Percentiles rank a stretch among this genome's conserved stretches.
Evolutionary conservation across 2,888 invertebrate genomes (phyloP).

Genomic region (Lochmaea capreae): DNA sequence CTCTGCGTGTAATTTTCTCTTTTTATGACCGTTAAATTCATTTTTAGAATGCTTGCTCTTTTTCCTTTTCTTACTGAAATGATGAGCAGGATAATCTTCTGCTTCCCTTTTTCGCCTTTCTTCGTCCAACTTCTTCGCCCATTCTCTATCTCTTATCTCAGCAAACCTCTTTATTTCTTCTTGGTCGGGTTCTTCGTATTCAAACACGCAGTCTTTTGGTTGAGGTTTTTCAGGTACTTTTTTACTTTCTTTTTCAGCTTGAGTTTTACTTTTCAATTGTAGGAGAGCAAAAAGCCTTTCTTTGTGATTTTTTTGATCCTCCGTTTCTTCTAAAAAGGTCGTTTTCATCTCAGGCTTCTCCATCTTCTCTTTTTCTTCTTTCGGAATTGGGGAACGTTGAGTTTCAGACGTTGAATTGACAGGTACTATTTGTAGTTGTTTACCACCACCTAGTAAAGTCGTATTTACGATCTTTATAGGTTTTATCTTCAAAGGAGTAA

Average conservation of each 20-base stretch:
- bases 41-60: slow-evolving; percentile 71
- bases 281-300: slow-evolving; percentile 61
- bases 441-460: slow-evolving; percentile 59
- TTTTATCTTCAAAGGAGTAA: slow-evolving; percentile 62
- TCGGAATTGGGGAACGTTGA: slow-evolving; percentile 36
- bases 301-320: slow-evolving; percentile 54
- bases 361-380: slow-evolving; percentile 39
- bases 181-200: slow-evolving; percentile 63
- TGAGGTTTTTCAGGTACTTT: slow-evolving; percentile 52
- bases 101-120: slow-evolving; percentile 50
- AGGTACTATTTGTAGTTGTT: slow-evolving; percentile 62
- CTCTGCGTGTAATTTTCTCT: slow-evolving; percentile 70
- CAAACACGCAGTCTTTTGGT: slow-evolving; percentile 59
- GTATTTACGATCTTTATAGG: slow-evolving; percentile 64
- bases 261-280: slow-evolving; percentile 60
- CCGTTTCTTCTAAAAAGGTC: slow-evolving; percentile 46
- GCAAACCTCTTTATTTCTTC: slow-evolving; percentile 65
- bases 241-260: slow-evolving; percentile 52
- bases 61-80: slow-evolving; percentile 69
- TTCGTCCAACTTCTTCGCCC: slow-evolving; percentile 63
- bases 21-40: slow-evolving; percentile 64
- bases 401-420: slow-evolving; percentile 48
- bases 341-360: slow-evolving; percentile 30
- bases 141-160: slow-evolving; percentile 64
- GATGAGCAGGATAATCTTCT: slow-evolving; percentile 52